Evolutionary conservation across 2,113 vertebrate genomes (phyloP).

Genomic region (Aramus guarauna): DNA sequence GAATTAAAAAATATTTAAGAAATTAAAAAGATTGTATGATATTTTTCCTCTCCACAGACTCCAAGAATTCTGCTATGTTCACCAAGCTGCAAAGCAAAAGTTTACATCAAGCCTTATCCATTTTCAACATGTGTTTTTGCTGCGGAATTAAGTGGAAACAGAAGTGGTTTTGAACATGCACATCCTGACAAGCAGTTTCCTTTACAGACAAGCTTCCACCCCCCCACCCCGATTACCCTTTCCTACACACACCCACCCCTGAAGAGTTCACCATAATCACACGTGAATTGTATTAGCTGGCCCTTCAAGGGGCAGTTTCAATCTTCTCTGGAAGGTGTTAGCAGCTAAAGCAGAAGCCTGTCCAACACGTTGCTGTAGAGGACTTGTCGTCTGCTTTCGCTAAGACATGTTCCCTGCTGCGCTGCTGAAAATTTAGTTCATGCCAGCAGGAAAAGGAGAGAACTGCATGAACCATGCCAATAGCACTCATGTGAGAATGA

Average conservation of each 20-base stretch:
- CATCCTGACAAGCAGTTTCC: background rate
- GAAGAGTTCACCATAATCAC: accelerated
- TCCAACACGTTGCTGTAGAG: background rate
- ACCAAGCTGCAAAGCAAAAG: background rate
- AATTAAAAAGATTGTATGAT: background rate
- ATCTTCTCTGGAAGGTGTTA: background rate
- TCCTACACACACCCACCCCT: background rate
- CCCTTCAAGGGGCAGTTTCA: background rate
- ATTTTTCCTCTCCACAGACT: background rate
- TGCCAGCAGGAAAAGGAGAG: background rate
- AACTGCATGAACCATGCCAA: background rate
- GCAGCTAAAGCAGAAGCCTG: background rate
- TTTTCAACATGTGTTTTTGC: background rate
- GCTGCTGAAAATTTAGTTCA: background rate
- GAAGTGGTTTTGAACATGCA: background rate
- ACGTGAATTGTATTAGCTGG: background rate
- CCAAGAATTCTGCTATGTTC: background rate
- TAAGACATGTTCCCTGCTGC: background rate
- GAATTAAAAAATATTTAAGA: background rate
- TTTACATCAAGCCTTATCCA: background rate
- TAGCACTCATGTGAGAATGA: background rate
- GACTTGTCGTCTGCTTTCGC: background rate
- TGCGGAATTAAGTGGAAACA: background rate
- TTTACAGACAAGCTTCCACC: background rate
- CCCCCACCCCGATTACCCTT: background rate